Percentiles rank a stretch among this genome's conserved stretches.
Evolutionary conservation across 2,888 invertebrate species (phyloP).

Genomic region (Philereme vetulata): DNA sequence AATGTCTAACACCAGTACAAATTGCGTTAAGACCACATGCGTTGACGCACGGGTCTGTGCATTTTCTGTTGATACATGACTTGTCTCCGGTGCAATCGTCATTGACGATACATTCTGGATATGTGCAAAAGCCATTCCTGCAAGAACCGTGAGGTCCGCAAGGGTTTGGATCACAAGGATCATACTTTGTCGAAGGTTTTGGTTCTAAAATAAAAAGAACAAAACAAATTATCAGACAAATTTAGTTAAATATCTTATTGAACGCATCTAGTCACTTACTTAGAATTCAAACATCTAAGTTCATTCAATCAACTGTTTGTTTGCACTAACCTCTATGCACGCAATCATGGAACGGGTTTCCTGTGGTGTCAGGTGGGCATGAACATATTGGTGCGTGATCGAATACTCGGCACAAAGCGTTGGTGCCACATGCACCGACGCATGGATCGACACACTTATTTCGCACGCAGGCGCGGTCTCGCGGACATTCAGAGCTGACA

Average conservation of each 20-base stretch:
- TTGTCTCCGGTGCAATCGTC: slow-evolving; percentile 93
- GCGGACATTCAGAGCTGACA: slow-evolving; percentile 91
- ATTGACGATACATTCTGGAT: slow-evolving; percentile 94
- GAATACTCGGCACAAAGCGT: slow-evolving; percentile 87
- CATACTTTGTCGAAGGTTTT: slow-evolving; percentile 64
- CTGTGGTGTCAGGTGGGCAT: slow-evolving; percentile 88
- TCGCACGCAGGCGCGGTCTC: slow-evolving; percentile 90
- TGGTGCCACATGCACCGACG: slow-evolving; percentile 90
- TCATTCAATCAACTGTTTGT: background rate
- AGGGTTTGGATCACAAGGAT: slow-evolving; percentile 88
- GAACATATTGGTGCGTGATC: slow-evolving; percentile 88
- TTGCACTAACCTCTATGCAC: slow-evolving; percentile 53
- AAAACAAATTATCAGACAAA: background rate
- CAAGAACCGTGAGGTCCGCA: slow-evolving; percentile 89
- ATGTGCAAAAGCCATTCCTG: slow-evolving; percentile 86
- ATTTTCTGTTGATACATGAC: slow-evolving; percentile 92
- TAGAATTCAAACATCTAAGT: too few species aligned
- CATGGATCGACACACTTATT: slow-evolving; percentile 93
- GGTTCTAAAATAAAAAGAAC: slow-evolving; percentile 48
- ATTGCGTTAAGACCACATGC: slow-evolving; percentile 94
- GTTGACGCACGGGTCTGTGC: slow-evolving; percentile 91
- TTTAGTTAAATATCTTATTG: background rate
- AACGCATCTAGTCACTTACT: background rate
- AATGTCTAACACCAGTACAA: slow-evolving; percentile 88
- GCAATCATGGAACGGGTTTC: slow-evolving; percentile 93